phyloP scores from a whole-genome alignment of 1,140 invertebrate species.

The Paralvinella palmiformis region DNA sequence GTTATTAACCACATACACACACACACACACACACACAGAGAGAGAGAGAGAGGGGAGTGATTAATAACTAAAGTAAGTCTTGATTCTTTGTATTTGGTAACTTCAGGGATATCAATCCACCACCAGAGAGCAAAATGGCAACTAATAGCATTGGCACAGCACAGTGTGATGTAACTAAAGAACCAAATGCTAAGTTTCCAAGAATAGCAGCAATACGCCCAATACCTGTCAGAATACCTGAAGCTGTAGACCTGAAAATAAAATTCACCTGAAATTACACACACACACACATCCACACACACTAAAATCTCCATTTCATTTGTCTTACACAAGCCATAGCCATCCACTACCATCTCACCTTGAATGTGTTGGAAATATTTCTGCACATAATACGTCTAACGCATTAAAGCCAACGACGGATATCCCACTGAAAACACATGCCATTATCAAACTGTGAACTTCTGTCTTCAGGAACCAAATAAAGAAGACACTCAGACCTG shows the following conservation, averaged over 20 bases:
- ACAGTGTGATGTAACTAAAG: conserved; percentile 48
- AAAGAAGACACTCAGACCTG: conserved; percentile 50
- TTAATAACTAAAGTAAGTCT: conserved; percentile 25
- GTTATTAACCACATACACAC: too few species aligned
- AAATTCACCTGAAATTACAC: conserved; percentile 4
- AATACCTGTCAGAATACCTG: conserved; percentile 49
- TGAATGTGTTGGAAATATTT: conserved; percentile 53
- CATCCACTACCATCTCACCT: conserved; percentile 56
- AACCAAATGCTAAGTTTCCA: conserved; percentile 51
- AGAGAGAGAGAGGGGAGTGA: too few species aligned
- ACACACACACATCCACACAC: too few species aligned
- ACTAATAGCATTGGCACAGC: conserved; percentile 53
- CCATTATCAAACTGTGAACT: conserved; percentile 36
- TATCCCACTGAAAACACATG: conserved; percentile 52
- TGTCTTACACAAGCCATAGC: background rate
- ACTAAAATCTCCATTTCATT: conserved; percentile 1
- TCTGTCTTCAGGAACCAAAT: conserved; percentile 50
- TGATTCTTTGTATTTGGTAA: conserved; percentile 48
- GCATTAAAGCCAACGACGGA: conserved; percentile 53
- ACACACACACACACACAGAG: too few species aligned
- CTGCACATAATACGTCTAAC: conserved; percentile 51
- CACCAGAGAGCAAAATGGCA: conserved; percentile 46
- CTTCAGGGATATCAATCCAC: conserved; percentile 45
- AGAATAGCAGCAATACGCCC: conserved; percentile 51
- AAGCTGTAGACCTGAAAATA: conserved; percentile 51